Conservation (phyloP, 2,797 vertebrate genomes). For the Discoglossus pictus region DNA sequence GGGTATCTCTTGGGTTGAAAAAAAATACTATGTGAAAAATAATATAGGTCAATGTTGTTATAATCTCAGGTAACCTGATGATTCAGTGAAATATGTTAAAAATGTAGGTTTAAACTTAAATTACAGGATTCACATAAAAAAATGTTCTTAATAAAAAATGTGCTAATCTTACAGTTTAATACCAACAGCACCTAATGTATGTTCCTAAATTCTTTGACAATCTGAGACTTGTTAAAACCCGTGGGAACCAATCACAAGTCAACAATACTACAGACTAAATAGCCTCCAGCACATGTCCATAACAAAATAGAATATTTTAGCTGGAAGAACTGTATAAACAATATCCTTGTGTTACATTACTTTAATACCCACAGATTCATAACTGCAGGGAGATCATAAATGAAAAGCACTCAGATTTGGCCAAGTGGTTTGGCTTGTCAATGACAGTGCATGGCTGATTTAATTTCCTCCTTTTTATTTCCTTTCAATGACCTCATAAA, state of each 20-base stretch:
- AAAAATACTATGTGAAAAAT: no score
- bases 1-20: no score
- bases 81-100: not conserved
- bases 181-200: slow-evolving; percentile 3
- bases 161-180: not conserved
- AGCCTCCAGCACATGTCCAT: slow-evolving; percentile 21
- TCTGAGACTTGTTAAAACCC: slow-evolving; percentile 25
- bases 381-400: no score
- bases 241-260: slow-evolving; percentile 24
- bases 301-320: slow-evolving; percentile 27
- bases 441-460: no score
- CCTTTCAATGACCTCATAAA: no score
- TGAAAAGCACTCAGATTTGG: no score
- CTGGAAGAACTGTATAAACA: slow-evolving; percentile 6
- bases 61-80: not conserved
- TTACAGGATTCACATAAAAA: slow-evolving; percentile 4
- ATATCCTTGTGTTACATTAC: not conserved
- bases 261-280: slow-evolving; percentile 34
- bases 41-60: not conserved
- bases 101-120: slow-evolving; percentile 1
- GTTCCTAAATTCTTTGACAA: slow-evolving; percentile 26
- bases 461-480: no score
- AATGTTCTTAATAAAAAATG: slow-evolving; percentile 9
- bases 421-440: no score
- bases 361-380: not conserved